Conservation (phyloP, 1,140 invertebrate genomes). For the Panagrolaimus sp. region DNA sequence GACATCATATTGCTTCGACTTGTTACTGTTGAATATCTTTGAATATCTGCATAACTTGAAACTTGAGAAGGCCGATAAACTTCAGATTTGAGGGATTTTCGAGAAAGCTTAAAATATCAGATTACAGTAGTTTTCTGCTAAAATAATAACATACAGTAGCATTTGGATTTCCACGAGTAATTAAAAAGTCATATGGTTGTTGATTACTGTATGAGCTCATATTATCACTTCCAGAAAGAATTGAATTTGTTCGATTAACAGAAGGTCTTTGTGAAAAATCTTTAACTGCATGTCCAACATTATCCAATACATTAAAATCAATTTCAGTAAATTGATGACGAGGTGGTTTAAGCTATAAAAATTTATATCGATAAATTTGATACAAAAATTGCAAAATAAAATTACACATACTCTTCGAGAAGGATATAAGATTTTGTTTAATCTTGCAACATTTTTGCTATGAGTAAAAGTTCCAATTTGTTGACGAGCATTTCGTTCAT, state of each 20-base stretch:
- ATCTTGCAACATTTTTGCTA: not conserved
- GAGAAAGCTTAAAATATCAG: not conserved
- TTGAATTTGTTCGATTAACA: not conserved
- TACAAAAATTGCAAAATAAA: not conserved
- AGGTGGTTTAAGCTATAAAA: conserved; percentile 4
- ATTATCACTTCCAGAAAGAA: not conserved
- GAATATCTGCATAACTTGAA: not conserved
- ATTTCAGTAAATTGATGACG: not conserved
- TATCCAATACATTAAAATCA: not conserved
- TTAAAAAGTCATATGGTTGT: not conserved
- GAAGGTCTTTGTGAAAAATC: not conserved
- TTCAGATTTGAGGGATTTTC: not conserved
- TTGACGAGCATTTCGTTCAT: not conserved
- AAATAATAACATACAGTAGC: not conserved
- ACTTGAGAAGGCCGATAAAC: no score
- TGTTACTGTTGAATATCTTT: not conserved
- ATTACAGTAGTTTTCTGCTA: not conserved
- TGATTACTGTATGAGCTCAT: not conserved
- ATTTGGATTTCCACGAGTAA: not conserved
- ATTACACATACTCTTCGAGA: not conserved
- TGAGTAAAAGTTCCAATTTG: not conserved
- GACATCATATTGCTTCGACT: not conserved
- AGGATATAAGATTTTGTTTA: not conserved
- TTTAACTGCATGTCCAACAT: conserved; percentile 2
- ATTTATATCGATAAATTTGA: not conserved